Conservation (phyloP, 2,888 invertebrate genomes). For the Euclidia mi region DNA sequence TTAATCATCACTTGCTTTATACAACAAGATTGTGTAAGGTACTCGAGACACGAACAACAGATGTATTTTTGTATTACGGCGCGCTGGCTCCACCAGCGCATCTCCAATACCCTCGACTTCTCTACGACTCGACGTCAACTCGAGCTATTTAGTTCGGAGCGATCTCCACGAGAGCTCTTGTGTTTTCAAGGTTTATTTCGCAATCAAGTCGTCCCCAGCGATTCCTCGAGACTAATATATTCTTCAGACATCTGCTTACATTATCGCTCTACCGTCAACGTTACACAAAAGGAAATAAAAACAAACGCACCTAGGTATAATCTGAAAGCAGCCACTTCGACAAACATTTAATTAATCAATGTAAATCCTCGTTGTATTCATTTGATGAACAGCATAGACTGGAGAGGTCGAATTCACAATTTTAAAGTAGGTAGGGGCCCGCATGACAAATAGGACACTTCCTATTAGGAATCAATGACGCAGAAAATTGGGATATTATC, state of each 20-base stretch:
- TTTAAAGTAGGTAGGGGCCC: conserved; percentile 41
- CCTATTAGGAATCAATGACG: conserved; percentile 60
- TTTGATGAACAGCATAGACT: conserved; percentile 23
- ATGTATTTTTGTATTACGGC: conserved; percentile 38
- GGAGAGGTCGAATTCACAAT: conserved; percentile 32
- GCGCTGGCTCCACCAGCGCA: conserved; percentile 19
- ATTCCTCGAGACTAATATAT: too few species aligned
- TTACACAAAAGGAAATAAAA: conserved; percentile 27
- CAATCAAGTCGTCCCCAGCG: conserved; percentile 65
- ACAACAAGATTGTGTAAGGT: conserved; percentile 17
- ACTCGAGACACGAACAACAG: conserved; percentile 23
- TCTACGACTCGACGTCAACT: conserved; percentile 50
- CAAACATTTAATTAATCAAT: conserved; percentile 16
- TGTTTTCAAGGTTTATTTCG: conserved; percentile 67
- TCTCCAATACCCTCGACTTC: conserved; percentile 52
- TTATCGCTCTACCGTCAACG: conserved; percentile 25
- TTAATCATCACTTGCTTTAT: conserved; percentile 13
- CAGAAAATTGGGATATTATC: conserved; percentile 65
- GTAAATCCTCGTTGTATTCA: conserved; percentile 9
- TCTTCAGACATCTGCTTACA: conserved; percentile 35
- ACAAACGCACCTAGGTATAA: conserved; percentile 8
- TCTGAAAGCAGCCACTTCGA: background rate
- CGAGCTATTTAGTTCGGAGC: conserved; percentile 62
- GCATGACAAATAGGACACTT: conserved; percentile 58
- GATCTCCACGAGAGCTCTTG: conserved; percentile 61